Evolutionary conservation across 64 coral and sea anemone species (phyloP), one percentile per base, ranked within the genome.

Genomic region (Porites lutea): DNA sequence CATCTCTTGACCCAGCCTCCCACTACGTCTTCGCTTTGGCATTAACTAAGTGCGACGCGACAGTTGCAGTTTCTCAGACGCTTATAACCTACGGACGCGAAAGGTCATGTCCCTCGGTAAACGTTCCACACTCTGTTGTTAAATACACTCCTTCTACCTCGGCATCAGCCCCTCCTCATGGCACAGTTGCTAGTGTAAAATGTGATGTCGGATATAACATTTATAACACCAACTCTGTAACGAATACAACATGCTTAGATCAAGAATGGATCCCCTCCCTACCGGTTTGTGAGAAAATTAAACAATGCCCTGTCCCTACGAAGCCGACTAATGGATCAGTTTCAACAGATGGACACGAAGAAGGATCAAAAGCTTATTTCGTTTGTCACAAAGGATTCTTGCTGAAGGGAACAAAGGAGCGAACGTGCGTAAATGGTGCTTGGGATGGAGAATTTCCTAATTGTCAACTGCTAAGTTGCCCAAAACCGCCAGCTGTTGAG

Each of bases 331-430:
- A 88, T 13, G 86, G 86, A 75, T 11, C 58, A 6, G 71, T 88
- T 88, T 88, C 55, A 9, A 14, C 49, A 12, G 57, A 43, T 21
- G 88, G 88, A 55, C 74, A 19, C 43, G 20, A 21, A 4, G 59
- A 69, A 52, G 88, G 88, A 15, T 90, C 88, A 44, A 90, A 90
- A 62, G 88, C 88, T 69, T 13, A 50, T 27, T 90, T 69, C 44
- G 5, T 80, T 4, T 90, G 88, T 55, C 44, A 80, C 76, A 90
- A 69, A 80, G 88, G 88, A 2, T 90, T 64, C 51, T 3, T 2
- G 11, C 61, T 90, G 5, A 27, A 37, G 5, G 88, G 88, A 90
- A 43, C 47, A 7, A 90, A 51, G 8, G 88, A 90, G 70, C 88
- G 75, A 1, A 65, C 48, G 1, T 90, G 88, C 27, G 27, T 15